A percentile compares a stretch with the other conserved stretches of the same genome.
Evolutionary conservation across 2,113 vertebrate genomes (phyloP).

Genomic region (Nesospiza acunhae): DNA sequence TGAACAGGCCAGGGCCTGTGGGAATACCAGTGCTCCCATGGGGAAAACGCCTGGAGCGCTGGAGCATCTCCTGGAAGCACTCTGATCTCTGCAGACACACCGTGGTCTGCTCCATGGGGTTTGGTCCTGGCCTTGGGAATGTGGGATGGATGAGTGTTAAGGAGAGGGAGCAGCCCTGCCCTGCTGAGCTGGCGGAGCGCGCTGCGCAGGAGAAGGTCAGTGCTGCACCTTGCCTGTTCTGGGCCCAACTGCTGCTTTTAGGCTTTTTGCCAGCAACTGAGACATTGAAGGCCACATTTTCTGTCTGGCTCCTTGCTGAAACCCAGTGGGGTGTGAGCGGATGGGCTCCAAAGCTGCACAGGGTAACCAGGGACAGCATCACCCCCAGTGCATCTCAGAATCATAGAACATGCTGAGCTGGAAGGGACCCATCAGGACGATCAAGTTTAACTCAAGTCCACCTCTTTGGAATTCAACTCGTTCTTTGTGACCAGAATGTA

Average conservation of each 20-base stretch:
- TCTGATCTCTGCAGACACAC: background rate
- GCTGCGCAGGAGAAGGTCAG: rapidly evolving
- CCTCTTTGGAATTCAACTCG: background rate
- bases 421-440: background rate
- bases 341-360: rapidly evolving
- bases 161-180: background rate
- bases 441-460: background rate
- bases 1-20: background rate
- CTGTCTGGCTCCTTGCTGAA: background rate
- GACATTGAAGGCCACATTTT: rapidly evolving
- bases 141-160: rapidly evolving
- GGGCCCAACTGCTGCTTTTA: background rate
- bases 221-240: rapidly evolving
- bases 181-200: rapidly evolving
- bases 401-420: background rate
- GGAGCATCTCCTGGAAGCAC: rapidly evolving
- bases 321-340: background rate
- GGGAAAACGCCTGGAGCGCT: background rate
- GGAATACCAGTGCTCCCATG: rapidly evolving
- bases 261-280: background rate
- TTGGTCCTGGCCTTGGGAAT: background rate
- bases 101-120: background rate
- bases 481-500: background rate
- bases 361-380: rapidly evolving
- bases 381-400: rapidly evolving